Evolutionary conservation across 2,113 vertebrate species (phyloP), one percentile per base, ranked within the genome.

Genomic region (Serinus canaria): DNA sequence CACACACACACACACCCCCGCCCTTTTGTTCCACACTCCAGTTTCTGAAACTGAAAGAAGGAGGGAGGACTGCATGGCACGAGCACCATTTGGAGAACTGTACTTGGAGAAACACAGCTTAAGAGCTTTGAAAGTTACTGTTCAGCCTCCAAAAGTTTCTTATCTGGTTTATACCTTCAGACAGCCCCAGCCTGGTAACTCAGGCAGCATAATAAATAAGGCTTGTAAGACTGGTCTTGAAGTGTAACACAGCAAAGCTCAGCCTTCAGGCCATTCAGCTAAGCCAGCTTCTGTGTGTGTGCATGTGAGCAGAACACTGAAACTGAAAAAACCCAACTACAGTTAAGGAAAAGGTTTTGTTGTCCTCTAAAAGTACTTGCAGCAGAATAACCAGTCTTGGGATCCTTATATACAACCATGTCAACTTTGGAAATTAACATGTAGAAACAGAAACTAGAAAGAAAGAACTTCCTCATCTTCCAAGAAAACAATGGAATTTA

Each of bases 141-240:
- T 58, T 84, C 8, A 2, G 79, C 59, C n/a, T 88, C 72, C 82
- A 92, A 31, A 94, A 92, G 55, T 75, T 95, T 92, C 87, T 89
- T 91, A 66, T 62, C 62, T 89, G 62, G 49, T 39, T 82, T 83
- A 62, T 66, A 60, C 3, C 13, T 85, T 87, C 63, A 82, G 70
- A 72, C 46, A 94, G 72, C 72, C 63, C 55, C 52, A 92, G 8
- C 33, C 35, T 49, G 47, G 77, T 79, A 88, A 74, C 46, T 88
- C 70, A 77, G 67, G 68, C 74, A 87, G 78, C 43, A 31, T 41
- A 87, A 87, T 79, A 73, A 90, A 78, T 76, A 46, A 86, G 82
- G 70, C 87, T 94, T 3, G 52, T 82, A 92, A 68, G 73, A 80
- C 37, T 2, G 64, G 73, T 87, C 73, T 83, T 23, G 31, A 91